phyloP scores from a whole-genome alignment of 2,113 vertebrate species.

The Dasyurus viverrinus region DNA sequence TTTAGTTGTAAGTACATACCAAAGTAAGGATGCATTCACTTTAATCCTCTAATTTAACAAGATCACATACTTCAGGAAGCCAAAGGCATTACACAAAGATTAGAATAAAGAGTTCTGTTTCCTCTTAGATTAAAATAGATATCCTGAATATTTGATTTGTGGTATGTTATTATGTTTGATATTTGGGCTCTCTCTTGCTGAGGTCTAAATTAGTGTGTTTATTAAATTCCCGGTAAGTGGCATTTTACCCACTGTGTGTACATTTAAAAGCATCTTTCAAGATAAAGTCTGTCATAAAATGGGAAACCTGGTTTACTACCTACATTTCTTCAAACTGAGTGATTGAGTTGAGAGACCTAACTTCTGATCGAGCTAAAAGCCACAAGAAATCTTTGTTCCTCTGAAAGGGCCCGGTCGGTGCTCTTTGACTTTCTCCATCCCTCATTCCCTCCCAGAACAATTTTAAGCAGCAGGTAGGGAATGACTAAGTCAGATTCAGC shows the following conservation, averaged over 20 bases:
- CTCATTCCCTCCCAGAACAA: slow-evolving; percentile 5
- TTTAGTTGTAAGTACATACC: slow-evolving; percentile 76
- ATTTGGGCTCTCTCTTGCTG: slow-evolving; percentile 71
- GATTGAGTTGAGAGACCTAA: slow-evolving; percentile 49
- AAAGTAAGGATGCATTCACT: slow-evolving; percentile 71
- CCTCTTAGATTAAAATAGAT: slow-evolving; percentile 71
- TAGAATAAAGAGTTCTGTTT: slow-evolving; percentile 66
- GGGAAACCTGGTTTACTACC: slow-evolving; percentile 62
- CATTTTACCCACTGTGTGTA: slow-evolving; percentile 63
- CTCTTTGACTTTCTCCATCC: not conserved
- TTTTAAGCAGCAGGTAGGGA: slow-evolving; percentile 39
- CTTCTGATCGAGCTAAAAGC: slow-evolving; percentile 41
- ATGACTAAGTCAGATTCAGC: slow-evolving; percentile 21
- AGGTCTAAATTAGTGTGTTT: slow-evolving; percentile 72
- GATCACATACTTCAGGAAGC: slow-evolving; percentile 70
- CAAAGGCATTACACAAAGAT: slow-evolving; percentile 68
- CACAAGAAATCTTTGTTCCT: not conserved
- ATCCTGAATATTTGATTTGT: slow-evolving; percentile 74
- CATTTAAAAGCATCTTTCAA: slow-evolving; percentile 72
- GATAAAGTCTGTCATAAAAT: slow-evolving; percentile 67
- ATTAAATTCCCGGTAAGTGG: slow-evolving; percentile 70
- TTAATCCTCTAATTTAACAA: slow-evolving; percentile 79
- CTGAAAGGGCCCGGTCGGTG: not conserved
- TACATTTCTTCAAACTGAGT: slow-evolving; percentile 54
- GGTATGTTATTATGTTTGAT: slow-evolving; percentile 69